Conservation (phyloP, 2,888 invertebrate species). For the Stenodema calcarata region DNA sequence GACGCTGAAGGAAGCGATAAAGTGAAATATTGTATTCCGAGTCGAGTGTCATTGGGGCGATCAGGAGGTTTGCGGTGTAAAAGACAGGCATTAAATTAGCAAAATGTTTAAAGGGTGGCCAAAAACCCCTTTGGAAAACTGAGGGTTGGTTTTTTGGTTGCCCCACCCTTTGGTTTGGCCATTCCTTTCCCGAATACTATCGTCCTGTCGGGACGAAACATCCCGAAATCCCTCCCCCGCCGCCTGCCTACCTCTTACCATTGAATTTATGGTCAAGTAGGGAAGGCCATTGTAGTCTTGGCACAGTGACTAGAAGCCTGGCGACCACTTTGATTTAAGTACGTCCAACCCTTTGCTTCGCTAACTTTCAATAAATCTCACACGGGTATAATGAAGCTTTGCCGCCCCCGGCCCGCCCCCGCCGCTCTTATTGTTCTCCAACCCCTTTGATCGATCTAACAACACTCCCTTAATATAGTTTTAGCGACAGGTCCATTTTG, state of each 20-base stretch:
- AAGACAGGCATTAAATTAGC: constrained; percentile 54
- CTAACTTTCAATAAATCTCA: constrained; percentile 55
- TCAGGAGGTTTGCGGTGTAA: constrained; percentile 38
- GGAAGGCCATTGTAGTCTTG: constrained; percentile 54
- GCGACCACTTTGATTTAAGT: constrained; percentile 55
- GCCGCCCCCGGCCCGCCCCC: constrained; percentile 52
- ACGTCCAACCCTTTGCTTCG: constrained; percentile 55
- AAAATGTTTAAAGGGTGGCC: constrained; percentile 46
- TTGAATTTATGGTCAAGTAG: constrained; percentile 55
- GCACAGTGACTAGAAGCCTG: constrained; percentile 50
- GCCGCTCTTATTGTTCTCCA: constrained; percentile 56
- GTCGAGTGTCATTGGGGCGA: constrained; percentile 52
- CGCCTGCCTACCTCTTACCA: constrained; percentile 29
- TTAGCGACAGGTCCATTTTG: constrained; percentile 50
- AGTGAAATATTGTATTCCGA: constrained; percentile 49
- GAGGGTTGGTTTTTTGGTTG: not conserved
- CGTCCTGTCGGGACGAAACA: constrained; percentile 12
- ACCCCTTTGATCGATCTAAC: constrained; percentile 54
- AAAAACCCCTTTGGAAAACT: constrained; percentile 22
- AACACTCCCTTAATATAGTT: constrained; percentile 52
- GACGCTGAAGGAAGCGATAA: constrained; percentile 40
- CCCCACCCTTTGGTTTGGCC: not conserved
- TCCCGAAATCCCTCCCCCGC: constrained; percentile 18
- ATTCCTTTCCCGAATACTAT: constrained; percentile 22
- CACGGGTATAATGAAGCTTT: constrained; percentile 53